phyloP scores from a whole-genome alignment of 2,797 vertebrate genomes.

The Myotis planiceps region DNA sequence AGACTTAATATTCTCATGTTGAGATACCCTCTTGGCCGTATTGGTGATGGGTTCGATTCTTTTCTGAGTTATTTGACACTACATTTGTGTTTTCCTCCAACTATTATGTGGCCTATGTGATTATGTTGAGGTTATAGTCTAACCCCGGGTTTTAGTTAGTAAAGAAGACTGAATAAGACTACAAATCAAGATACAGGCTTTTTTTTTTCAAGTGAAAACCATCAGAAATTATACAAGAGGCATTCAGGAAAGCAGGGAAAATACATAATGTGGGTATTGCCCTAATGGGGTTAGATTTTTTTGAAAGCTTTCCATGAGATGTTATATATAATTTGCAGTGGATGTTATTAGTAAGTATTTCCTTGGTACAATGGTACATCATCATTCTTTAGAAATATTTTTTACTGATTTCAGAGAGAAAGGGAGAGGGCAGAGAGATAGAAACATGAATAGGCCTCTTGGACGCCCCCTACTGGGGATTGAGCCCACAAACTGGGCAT shows the following conservation, averaged over 20 bases:
- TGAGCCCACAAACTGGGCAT: no score
- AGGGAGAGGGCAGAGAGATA: no score
- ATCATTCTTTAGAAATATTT: no score
- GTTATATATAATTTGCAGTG: not conserved
- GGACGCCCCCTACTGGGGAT: no score
- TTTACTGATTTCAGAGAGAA: no score
- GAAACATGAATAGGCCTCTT: no score
- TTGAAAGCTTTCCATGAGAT: not conserved
- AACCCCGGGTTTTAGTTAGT: not conserved
- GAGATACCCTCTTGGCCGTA: not conserved
- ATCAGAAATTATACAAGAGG: not conserved
- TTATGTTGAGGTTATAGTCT: not conserved
- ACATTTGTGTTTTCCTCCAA: not conserved
- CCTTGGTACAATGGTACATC: not conserved
- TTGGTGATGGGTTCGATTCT: not conserved
- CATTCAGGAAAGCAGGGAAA: not conserved
- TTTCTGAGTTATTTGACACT: not conserved
- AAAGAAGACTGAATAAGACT: not conserved
- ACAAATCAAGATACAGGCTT: not conserved
- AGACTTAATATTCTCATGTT: not conserved
- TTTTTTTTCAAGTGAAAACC: not conserved
- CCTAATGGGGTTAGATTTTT: not conserved
- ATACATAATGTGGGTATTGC: not conserved
- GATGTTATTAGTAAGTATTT: not conserved
- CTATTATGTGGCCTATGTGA: not conserved